phyloP scores from a whole-genome alignment of 2,797 vertebrate species.

The Semaprochilodus insignis region DNA sequence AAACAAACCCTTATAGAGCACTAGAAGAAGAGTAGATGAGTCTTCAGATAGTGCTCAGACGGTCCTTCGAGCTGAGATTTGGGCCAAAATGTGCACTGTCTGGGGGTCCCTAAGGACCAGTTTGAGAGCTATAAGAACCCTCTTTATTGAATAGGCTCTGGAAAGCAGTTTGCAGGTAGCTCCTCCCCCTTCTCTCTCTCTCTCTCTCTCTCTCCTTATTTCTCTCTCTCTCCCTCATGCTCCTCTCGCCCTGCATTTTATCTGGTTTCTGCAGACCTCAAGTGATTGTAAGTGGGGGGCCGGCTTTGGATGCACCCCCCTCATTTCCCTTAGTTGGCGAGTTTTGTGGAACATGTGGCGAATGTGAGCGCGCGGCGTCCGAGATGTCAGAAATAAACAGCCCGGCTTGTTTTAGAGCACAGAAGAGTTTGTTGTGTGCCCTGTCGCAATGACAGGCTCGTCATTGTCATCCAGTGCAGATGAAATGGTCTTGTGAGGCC shows the following conservation, averaged over 20 bases:
- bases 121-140: no score
- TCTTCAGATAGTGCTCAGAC: no score
- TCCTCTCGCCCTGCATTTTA: not conserved
- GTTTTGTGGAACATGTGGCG: slow-evolving; percentile 28
- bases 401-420: slow-evolving; percentile 41
- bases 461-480: not conserved
- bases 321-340: not conserved
- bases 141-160: not conserved
- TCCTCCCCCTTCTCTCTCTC: not conserved
- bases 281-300: slow-evolving; percentile 17
- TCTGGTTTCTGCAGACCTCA: not conserved
- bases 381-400: slow-evolving; percentile 39
- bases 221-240: not conserved
- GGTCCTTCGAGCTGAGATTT: no score
- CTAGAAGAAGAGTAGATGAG: no score
- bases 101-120: no score
- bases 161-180: not conserved
- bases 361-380: slow-evolving; percentile 30
- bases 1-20: no score
- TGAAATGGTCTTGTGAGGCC: not conserved
- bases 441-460: slow-evolving; percentile 8
- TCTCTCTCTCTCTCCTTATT: not conserved
- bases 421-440: slow-evolving; percentile 1
- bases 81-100: no score
- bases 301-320: not conserved